These are phyloP conservation scores for Malacoctenus gilli DNA, from an alignment of 2,797 vertebrate genomes.

Conservation along the genomic window DNA sequence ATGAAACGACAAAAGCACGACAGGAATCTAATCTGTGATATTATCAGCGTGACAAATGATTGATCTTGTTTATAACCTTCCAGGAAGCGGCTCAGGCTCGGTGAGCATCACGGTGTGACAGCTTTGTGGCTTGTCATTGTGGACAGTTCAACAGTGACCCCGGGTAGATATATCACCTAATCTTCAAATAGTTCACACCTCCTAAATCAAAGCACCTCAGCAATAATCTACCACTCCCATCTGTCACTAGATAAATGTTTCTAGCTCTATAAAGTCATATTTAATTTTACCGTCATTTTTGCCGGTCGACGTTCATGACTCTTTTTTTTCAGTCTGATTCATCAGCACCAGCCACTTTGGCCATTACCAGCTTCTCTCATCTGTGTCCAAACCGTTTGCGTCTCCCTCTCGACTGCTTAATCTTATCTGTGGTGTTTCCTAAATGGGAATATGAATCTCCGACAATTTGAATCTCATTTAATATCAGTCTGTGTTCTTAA, in stretches of 20 bases:
- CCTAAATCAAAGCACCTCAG: not conserved
- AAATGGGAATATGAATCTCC: conserved; percentile 45
- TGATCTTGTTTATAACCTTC: conserved; percentile 53
- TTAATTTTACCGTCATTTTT: conserved; percentile 16
- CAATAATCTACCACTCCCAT: conserved; percentile 30
- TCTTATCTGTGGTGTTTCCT: conserved; percentile 43
- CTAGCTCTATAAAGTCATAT: conserved; percentile 7
- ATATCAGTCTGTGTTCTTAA: conserved; percentile 40
- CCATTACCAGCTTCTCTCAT: conserved; percentile 20
- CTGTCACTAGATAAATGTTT: conserved; percentile 12
- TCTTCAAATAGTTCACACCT: conserved; percentile 36
- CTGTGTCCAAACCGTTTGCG: conserved; percentile 39
- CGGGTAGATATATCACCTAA: conserved; percentile 38
- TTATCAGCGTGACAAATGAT: conserved; percentile 54
- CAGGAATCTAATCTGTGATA: conserved; percentile 32
- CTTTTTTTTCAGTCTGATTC: conserved; percentile 1
- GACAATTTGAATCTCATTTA: conserved; percentile 45
- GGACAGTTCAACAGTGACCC: conserved; percentile 18
- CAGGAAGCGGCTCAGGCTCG: conserved; percentile 32
- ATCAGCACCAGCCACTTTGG: too few relatives aligned
- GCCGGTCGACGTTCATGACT: not conserved
- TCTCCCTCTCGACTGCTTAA: conserved; percentile 18
- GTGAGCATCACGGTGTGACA: conserved; percentile 30
- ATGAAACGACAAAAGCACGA: conserved; percentile 33
- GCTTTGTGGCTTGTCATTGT: conserved; percentile 41